Evolutionary conservation across 1,140 invertebrate genomes (phyloP), one percentile per base, ranked within the genome.

Genomic region (Matsumurasca onukii): DNA sequence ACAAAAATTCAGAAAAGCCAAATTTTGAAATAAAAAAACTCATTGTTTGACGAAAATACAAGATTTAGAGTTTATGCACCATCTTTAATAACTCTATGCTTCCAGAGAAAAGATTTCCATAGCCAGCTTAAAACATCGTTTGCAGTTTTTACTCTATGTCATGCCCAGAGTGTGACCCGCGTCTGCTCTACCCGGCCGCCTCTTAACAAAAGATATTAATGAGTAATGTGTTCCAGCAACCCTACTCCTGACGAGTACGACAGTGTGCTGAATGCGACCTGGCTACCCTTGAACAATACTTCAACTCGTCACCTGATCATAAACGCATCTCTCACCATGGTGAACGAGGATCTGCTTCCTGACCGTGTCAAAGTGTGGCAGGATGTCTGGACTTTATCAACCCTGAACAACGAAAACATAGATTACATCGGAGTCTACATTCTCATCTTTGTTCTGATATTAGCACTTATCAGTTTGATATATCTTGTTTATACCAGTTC

Each of bases 231-330:
- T n/a, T n/a, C n/a, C 55, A 59, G 55, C 2, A 59, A 27, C 24
- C 55, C 55, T 2, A 59, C 55, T 12, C 55, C 55, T 15, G 5
- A 22, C 22, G 22, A 52, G 49, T 13, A 59, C 5, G 55, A 59
- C 25, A 5, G 15, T 27, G 55, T 59, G 22, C 25, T 59, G 15
- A n/a, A 3, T 22, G 25, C 55, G 9, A 59, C 25, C 12, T 59
- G 55, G 55, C 55, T 59, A 13, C 55, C 55, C 2, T 9, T 59
- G 15, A 59, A 59, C 25, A n/a, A n/a, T 27, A 2, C 24, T 9
- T 9, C n/a, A 2, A 59, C 55, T 12, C 55, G 30, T 12, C 55
- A 59, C 55, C 25, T 59, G 55, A n/a, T 59, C 5, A 59, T 59
- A 22, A 59, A 59, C 25, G 5, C 9, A 1, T 27, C 24, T 5